Evolutionary conservation across 2,113 vertebrate genomes (phyloP).

Genomic region (Mionectes macconnelli): DNA sequence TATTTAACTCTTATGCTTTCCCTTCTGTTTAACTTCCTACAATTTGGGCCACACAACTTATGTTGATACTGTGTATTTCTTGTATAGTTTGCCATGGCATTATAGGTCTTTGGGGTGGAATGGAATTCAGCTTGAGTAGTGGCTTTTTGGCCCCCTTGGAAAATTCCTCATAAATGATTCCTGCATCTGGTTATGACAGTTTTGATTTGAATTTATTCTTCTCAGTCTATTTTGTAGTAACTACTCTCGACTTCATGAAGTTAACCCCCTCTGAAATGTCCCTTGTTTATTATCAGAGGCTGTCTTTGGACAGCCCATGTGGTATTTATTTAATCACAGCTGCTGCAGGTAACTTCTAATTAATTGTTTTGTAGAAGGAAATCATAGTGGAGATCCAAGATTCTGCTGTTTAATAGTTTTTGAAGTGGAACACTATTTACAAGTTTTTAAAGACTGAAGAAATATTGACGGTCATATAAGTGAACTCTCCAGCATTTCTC

Average conservation of each 20-base stretch:
- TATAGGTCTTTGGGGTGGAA: not conserved
- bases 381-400: not conserved
- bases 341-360: not conserved
- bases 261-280: not conserved
- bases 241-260: not conserved
- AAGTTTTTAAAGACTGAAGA: not conserved
- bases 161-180: not conserved
- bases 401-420: not conserved
- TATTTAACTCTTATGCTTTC: not conserved
- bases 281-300: accelerated
- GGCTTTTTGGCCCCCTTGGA: not conserved
- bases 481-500: not conserved
- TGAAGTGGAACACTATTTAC: not conserved
- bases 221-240: not conserved
- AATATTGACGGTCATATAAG: not conserved
- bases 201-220: not conserved
- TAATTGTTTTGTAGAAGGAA: not conserved
- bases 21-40: not conserved
- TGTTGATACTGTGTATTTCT: not conserved
- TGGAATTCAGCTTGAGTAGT: not conserved
- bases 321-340: not conserved
- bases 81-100: not conserved
- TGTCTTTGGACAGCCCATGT: not conserved
- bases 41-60: not conserved
- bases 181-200: not conserved